Evolutionary conservation across 30 jellyfish, hydroid and myxozoan genomes (phyloP), one percentile per base, ranked within the genome.

Genomic region (Pseudorhiza aurosa): DNA sequence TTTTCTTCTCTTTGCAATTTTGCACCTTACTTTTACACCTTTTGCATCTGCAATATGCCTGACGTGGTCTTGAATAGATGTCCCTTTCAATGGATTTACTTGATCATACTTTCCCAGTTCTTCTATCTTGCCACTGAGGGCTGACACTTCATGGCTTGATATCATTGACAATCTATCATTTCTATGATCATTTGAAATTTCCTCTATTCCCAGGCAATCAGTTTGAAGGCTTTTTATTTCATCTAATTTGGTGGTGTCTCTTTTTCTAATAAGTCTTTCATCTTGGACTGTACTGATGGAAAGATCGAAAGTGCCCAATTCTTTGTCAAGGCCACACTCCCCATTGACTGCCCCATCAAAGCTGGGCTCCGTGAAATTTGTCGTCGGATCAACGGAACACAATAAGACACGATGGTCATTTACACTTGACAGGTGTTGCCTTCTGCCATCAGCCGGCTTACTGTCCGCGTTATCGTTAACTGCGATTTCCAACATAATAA

Each of bases 321-420:
- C 33, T 27, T 77, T 77, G 82, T 77, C 72, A 25, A 43, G 75
- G 31, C 46, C 56, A 45, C 67, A 75, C 35, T 70, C 31, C 56
- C 56, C 4, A 40, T 55, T 46, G 83, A 15, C 60, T 17, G 51
- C 60, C 71, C 12, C 47, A 51, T 44, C 83, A 70, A 31, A 27
- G 78, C 47, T 45, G 46, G 27, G 21, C 67, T 60, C 47, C 28
- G 31, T 47, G 33, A 35, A 35, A 62, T 77, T 59, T 77, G 82
- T 57, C 59, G 87, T 59, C 45, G 73, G 89, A 77, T 77, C 82
- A 63, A 37, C 68, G 32, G 73, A 49, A 51, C 74, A 77, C 89
- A 77, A 77, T 58, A 50, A 32, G 57, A 68, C 89, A 77, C 89
- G 89, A 77, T 77, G 89, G 76, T 58, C 89, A 77, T 77, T 77